Evolutionary conservation across 1,140 invertebrate species (phyloP), one percentile per base, ranked within the genome.

Genomic region (Drosophila rhopaloa): DNA sequence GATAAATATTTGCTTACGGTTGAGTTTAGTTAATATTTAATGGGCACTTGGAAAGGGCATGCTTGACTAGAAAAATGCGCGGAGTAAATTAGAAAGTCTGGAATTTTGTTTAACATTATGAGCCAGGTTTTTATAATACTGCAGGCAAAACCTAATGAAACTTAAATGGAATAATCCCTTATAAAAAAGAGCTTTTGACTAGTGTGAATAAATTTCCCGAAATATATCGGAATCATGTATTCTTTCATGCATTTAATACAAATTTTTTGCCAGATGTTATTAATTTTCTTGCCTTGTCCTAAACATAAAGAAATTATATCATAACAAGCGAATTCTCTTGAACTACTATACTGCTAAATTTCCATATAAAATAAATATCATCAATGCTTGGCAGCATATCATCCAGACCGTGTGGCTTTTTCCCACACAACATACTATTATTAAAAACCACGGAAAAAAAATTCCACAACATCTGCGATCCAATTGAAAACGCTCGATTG

Each of bases 401-500:
- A n/a, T 40, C 13, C 13, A 40, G 13, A 9, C 35, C 40, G 24
- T 27, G 35, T 7, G 14, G 11, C 0, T 2, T 32, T 47, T 58
- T 32, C 14, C 56, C 56, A 58, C 56, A 50, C 9, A 7, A 58
- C 9, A 38, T 10, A n/a, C 38, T 35, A 56, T 40, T 35, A 19
- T 59, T 37, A 37, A 27, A 35, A 35, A 19, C 32, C 37, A 50
- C 37, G 14, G 9, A 19, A 61, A 19, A 19, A 46, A 48, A 37
- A 65, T 67, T 50, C 46, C 57, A 41, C 37, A 43, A 24, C 63
- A 37, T 37, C 14, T 37, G 57, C 37, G 27, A 32, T n/a, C 37
- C 46, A 53, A 66, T 66, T 65, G 47, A 68, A 68, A 50, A 43
- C 60, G 8, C 47, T 37, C 46, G 14, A 53, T 51, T 65, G 65